Evolutionary conservation across 2,113 vertebrate species (phyloP).

Genomic region (Hemiscyllium ocellatum): DNA sequence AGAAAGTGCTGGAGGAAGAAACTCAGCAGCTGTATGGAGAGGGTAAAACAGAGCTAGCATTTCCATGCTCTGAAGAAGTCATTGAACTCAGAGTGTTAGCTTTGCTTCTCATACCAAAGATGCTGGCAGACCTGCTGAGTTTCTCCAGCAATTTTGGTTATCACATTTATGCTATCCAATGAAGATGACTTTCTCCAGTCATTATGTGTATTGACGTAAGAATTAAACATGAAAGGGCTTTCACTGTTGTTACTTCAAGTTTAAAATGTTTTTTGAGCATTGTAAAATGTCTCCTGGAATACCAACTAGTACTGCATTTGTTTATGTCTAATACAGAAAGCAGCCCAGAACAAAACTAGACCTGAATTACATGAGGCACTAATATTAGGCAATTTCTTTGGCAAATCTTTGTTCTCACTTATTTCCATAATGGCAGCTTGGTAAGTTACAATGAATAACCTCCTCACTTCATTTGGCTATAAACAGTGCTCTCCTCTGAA

Average conservation of each 20-base stretch:
- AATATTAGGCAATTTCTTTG: not conserved
- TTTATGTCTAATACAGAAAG: not conserved
- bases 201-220: not conserved
- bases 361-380: not conserved
- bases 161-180: not conserved
- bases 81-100: too few species aligned
- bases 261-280: not conserved
- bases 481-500: not conserved
- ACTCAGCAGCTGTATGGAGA: too few species aligned
- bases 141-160: too few species aligned
- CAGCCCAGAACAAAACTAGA: not conserved
- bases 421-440: not conserved
- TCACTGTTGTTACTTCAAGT: not conserved
- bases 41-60: too few species aligned
- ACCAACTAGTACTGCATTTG: not conserved
- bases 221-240: not conserved
- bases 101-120: too few species aligned
- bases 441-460: not conserved
- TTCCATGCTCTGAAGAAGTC: too few species aligned
- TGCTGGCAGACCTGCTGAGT: too few species aligned
- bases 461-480: not conserved
- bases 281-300: not conserved
- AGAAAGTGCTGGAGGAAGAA: too few species aligned
- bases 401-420: not conserved
- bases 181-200: not conserved